Conservation (phyloP, 2,797 vertebrate species). For the Lates japonicus region DNA sequence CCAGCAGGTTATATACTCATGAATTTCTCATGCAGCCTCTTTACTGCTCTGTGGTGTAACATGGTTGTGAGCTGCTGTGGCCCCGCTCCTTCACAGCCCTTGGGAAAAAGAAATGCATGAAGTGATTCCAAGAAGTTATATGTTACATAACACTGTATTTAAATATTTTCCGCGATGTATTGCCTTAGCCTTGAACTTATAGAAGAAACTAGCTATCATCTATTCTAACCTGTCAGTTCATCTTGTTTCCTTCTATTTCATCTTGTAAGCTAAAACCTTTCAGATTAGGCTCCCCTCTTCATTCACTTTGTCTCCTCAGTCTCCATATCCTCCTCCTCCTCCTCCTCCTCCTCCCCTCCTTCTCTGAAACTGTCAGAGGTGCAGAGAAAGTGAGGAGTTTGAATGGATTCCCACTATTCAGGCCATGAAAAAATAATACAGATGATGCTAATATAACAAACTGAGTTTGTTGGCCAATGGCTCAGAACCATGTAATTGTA, state of each 20-base stretch:
- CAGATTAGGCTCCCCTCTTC: not conserved
- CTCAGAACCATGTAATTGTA: conserved; percentile 42
- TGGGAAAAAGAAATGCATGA: conserved; percentile 5
- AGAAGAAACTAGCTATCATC: conserved; percentile 29
- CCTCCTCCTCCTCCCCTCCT: too few relatives aligned
- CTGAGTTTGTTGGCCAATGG: conserved; percentile 25
- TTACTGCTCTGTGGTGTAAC: conserved; percentile 53
- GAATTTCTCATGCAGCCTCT: conserved; percentile 59
- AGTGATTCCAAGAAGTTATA: conserved; percentile 39
- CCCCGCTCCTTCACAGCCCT: conserved; percentile 31
- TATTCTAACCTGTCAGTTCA: conserved; percentile 35
- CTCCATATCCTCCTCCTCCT: not conserved
- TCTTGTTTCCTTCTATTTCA: conserved; percentile 36
- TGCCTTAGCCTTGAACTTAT: conserved; percentile 14
- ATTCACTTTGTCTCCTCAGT: conserved; percentile 1
- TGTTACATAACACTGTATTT: conserved; percentile 40
- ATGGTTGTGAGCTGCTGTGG: conserved; percentile 35
- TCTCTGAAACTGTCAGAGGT: not conserved
- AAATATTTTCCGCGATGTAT: conserved; percentile 36
- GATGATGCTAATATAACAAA: conserved; percentile 32
- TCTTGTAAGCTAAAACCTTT: conserved; percentile 18
- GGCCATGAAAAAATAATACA: conserved; percentile 1
- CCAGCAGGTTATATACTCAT: conserved; percentile 79
- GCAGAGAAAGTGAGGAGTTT: conserved; percentile 14
- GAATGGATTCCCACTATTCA: conserved; percentile 7